Percentiles rank a stretch among this genome's conserved stretches.
phyloP scores from a whole-genome alignment of 2,888 invertebrate genomes.

The Drosophila tanythrix region DNA sequence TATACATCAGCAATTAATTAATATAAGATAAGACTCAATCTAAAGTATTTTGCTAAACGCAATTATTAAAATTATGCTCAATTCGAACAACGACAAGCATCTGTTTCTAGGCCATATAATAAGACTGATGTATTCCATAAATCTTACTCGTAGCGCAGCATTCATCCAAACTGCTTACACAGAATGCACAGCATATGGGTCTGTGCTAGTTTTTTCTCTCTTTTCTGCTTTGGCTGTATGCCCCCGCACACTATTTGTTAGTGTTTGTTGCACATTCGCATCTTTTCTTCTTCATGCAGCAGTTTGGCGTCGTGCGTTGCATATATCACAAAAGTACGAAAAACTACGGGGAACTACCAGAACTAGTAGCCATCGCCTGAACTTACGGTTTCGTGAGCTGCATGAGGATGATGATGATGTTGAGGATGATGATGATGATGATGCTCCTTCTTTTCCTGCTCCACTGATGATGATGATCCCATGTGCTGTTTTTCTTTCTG shows the following conservation, averaged over 20 bases:
- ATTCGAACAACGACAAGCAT: neutral
- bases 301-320: slow-evolving; percentile 66
- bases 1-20: neutral
- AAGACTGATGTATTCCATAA: neutral
- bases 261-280: slow-evolving; percentile 47
- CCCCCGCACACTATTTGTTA: slow-evolving; percentile 57
- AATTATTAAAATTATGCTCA: neutral
- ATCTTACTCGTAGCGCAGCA: slow-evolving; percentile 25
- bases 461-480: slow-evolving; percentile 52
- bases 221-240: slow-evolving; percentile 2
- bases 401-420: slow-evolving; percentile 44
- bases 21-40: neutral
- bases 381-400: slow-evolving; percentile 66
- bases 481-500: slow-evolving; percentile 39
- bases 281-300: slow-evolving; percentile 26
- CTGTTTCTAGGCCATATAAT: neutral
- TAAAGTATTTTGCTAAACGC: no score
- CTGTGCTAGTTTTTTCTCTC: slow-evolving; percentile 18
- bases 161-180: slow-evolving; percentile 14
- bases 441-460: neutral
- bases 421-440: slow-evolving; percentile 6
- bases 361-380: slow-evolving; percentile 23
- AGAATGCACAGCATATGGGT: slow-evolving; percentile 44
- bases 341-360: slow-evolving; percentile 30
- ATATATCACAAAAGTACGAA: slow-evolving; percentile 65